Conservation (phyloP, 92 coral and sea anemone species). For the Siderastrea radians region DNA sequence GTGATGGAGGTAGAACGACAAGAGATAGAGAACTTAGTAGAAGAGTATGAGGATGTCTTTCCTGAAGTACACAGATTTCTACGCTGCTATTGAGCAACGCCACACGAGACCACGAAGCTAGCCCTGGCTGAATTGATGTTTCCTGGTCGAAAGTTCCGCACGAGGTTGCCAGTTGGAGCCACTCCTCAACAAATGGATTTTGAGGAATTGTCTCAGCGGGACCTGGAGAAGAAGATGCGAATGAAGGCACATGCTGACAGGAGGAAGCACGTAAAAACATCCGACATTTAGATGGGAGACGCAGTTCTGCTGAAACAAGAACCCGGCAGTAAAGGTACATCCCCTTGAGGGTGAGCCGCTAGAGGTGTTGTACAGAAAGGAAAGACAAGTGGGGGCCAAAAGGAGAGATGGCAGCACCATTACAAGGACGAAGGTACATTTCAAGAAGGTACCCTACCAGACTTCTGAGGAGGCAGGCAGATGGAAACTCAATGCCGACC, state of each 20-base stretch:
- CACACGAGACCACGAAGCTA: conserved; percentile 41
- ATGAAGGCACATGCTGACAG: conserved; percentile 47
- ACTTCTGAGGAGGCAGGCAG: conserved; percentile 22
- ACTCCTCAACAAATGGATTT: conserved; percentile 21
- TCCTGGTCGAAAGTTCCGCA: conserved; percentile 46
- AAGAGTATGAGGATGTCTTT: too few relatives aligned
- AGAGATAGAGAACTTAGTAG: too few relatives aligned
- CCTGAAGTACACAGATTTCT: conserved; percentile 27
- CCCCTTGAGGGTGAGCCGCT: conserved; percentile 26
- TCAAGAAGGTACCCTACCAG: conserved; percentile 42
- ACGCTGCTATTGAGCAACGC: conserved; percentile 29
- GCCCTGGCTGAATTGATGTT: conserved; percentile 47
- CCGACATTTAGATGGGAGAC: conserved; percentile 43
- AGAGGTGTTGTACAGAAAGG: conserved; percentile 45
- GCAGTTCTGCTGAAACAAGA: conserved; percentile 32
- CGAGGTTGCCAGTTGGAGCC: conserved; percentile 38
- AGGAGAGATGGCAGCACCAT: conserved; percentile 50
- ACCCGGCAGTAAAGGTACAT: conserved; percentile 18
- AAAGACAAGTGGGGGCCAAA: conserved; percentile 43
- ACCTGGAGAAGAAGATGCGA: conserved; percentile 37
- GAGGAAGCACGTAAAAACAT: conserved; percentile 42
- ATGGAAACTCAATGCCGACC: too few relatives aligned
- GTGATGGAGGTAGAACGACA: not conserved
- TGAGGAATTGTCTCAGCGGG: conserved; percentile 42
- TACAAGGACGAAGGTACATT: conserved; percentile 45